Evolutionary conservation across 1,140 invertebrate genomes (phyloP).

Genomic region (Glomeris maerens): DNA sequence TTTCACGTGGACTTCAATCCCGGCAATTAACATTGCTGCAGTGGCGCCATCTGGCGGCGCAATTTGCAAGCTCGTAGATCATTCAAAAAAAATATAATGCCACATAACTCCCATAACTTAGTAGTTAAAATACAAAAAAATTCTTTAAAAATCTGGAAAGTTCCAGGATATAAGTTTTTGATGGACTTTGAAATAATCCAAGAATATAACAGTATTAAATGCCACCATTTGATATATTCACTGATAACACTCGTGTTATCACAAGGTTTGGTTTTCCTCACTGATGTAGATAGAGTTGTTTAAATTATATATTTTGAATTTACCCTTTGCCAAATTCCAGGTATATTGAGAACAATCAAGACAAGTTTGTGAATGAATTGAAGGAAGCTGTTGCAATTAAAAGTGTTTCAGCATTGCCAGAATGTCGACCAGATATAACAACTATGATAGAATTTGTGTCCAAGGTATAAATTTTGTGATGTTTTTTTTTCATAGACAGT

Average conservation of each 20-base stretch:
- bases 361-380: slow-evolving; percentile 60
- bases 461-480: slow-evolving; percentile 23
- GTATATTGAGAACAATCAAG: slow-evolving; percentile 60
- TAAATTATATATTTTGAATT: not conserved
- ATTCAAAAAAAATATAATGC: too few species aligned
- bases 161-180: too few species aligned
- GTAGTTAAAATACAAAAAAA: too few species aligned
- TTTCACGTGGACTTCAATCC: too few species aligned
- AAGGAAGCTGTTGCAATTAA: slow-evolving; percentile 81
- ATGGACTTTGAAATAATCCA: too few species aligned
- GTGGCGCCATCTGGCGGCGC: too few species aligned
- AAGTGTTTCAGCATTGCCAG: slow-evolving; percentile 86
- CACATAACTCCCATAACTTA: too few species aligned
- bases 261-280: not conserved
- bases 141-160: too few species aligned
- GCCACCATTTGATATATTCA: not conserved
- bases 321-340: slow-evolving; percentile 32
- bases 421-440: slow-evolving; percentile 53
- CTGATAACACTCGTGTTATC: not conserved
- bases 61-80: too few species aligned
- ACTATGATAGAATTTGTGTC: slow-evolving; percentile 69
- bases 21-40: too few species aligned
- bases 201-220: too few species aligned
- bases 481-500: not conserved
- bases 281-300: too few species aligned